Evolutionary conservation across 2,888 invertebrate genomes (phyloP), one percentile per base, ranked within the genome.

Genomic region (Drosophila pullipes): DNA sequence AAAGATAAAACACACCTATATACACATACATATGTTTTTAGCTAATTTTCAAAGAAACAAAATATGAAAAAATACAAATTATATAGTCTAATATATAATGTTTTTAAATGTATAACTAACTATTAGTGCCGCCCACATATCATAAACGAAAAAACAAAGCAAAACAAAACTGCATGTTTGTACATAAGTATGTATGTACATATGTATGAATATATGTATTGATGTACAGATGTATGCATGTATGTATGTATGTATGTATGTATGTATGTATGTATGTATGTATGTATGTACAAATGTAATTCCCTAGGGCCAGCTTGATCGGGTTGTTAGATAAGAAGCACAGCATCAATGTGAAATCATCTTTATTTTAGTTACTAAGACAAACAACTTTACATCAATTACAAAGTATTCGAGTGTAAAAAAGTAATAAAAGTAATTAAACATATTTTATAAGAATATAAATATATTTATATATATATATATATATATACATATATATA

Each of bases 261-360:
- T 65, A 22, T 30, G 13, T 57, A 33, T 30, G 53, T 18, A 25
- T 52, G 16, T 30, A 47, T 49, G 7, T 49, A 39, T 41, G 18
- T n/a, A 33, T 4, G 9, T 49, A 13, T 47, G 25, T 11, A 50
- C 35, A 9, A 22, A 55, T 50, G 28, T 52, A 35, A n/a, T 50
- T 57, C 18, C 57, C 47, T 49, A 18, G 16, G 44, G 50, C 33
- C 57, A 66, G 61, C 76, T 82, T 81, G 83, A 82, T 74, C 84
- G 85, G 83, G 60, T 71, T 55, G 54, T 30, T 61, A 39, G 30
- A 50, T 41, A 54, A 55, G 22, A 25, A 55, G 55, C 67, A 69
- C 80, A 80, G 82, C 78, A 74, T 82, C 49, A 78, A 74, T 84
- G 83, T 84, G 81, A 82, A 85, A 76, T 25, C 28, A 63, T 66